Percentiles rank a stretch among this genome's conserved stretches.
These are phyloP conservation scores for Eumaeus atala DNA, from an alignment of 1,140 invertebrate species.

Conservation along the genomic window DNA sequence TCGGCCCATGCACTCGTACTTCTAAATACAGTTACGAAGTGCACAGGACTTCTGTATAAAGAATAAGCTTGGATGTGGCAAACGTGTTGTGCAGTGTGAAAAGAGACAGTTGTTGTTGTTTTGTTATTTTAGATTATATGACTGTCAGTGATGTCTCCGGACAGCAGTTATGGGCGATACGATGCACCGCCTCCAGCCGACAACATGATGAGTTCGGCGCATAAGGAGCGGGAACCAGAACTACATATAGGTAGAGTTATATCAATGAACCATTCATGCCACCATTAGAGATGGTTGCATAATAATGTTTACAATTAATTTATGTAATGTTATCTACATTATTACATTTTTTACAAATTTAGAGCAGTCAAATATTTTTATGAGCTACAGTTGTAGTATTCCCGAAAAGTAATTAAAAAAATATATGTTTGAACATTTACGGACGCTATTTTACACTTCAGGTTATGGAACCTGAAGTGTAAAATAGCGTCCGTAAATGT, in stretches of 20 bases:
- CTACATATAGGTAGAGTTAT: slow-evolving; percentile 66
- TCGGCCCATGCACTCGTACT: slow-evolving; percentile 53
- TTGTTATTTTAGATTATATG: slow-evolving; percentile 53
- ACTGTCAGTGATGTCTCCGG: slow-evolving; percentile 72
- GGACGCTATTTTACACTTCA: too few relatives aligned
- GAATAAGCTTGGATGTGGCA: slow-evolving; percentile 53
- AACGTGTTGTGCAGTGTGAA: slow-evolving; percentile 62
- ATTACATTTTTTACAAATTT: background rate
- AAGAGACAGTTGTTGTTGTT: slow-evolving; percentile 39
- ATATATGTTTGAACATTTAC: too few relatives aligned
- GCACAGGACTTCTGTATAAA: slow-evolving; percentile 43
- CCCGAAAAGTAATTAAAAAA: too few relatives aligned
- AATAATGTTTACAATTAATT: too few relatives aligned
- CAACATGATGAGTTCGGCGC: slow-evolving; percentile 55
- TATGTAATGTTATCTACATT: background rate
- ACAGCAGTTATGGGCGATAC: slow-evolving; percentile 70
- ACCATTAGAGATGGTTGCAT: too few relatives aligned
- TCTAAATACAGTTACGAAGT: slow-evolving; percentile 47
- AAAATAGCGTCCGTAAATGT: too few relatives aligned
- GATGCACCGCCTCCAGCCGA: slow-evolving; percentile 55
- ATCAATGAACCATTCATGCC: background rate
- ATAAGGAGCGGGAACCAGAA: slow-evolving; percentile 69
- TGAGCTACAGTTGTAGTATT: too few relatives aligned
- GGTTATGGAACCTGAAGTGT: too few relatives aligned
- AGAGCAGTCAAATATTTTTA: too few relatives aligned